Evolutionary conservation across 2,113 vertebrate genomes (phyloP), one percentile per base, ranked within the genome.

Genomic region (Chelonoidis abingdonii): DNA sequence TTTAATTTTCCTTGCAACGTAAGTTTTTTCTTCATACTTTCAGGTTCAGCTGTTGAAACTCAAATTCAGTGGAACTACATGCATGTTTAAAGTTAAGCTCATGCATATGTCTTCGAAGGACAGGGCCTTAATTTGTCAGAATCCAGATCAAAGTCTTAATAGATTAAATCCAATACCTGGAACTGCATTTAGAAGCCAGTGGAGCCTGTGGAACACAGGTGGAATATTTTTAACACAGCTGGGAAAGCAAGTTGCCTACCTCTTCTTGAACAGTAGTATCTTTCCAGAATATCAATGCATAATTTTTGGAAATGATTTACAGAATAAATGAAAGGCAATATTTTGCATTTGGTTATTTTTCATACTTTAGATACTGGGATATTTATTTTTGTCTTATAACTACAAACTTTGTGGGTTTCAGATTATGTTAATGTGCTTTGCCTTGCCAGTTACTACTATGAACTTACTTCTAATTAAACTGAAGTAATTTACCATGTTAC

Each of bases 401-500:
- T 72, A 65, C 50, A 24, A 3, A 27, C 17, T 16, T 16, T 90
- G 38, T 11, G 62, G 29, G 38, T 87, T 86, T 94, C 78, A 89
- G 93, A 27, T 2, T 83, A 83, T 41, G 44, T 82, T 62, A 57
- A 89, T 35, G 3, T 27, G 2, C 44, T 95, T 92, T 87, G 50
- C 8, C 14, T 91, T 94, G 89, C 72, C 76, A 84, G 49, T 31
- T 92, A 88, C 50, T 25, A 83, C 35, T 47, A 80, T 59, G 76
- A 93, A 88, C n/a, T 56, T 80, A 75, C 85, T 81, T 93, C 72
- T 91, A 25, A 93, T 85, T 87, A 89, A 93, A 89, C 21, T 35
- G 44, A 93, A 89, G 88, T 91, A 56, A 87, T 86, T 95, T 80
- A 56, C 41, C 2, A 4, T 35, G 5, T 31, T 89, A 86, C 5